Evolutionary conservation across 2,113 vertebrate genomes (phyloP), one percentile per base, ranked within the genome.

Genomic region (Etia nguti): DNA sequence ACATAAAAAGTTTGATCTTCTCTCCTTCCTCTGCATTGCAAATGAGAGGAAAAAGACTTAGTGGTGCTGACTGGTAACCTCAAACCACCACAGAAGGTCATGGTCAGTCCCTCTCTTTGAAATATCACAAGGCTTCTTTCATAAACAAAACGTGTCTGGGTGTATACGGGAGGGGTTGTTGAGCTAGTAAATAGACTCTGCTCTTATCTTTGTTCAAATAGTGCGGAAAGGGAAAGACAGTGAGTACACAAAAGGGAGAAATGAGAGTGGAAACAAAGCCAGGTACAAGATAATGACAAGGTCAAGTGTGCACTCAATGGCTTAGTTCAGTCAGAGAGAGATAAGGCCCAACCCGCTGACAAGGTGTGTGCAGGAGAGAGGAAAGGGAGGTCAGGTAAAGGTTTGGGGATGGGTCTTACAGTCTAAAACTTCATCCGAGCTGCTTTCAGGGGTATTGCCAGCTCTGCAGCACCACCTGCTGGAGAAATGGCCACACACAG

Each of bases 161-260:
- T n/a, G 65, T 55, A 43, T 31, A 60, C 26, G 59, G 22, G 29
- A 60, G 18, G 41, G 77, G 56, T 29, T 70, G 54, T 52, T 43
- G 75, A 48, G 29, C 55, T 73, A 13, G 89, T 84, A 92, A 88
- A 93, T 73, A 93, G 90, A 89, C 86, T 88, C 80, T 83, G 52
- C 56, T 88, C 92, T 95, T 96, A 95, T 96, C 94, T 94, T 84
- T 93, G 92, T 94, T 94, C 82, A 94, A 95, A 95, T 85, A 92
- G 86, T 68, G 85, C 68, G 73, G 88, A 92, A 92, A 90, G 88
- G 91, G 86, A 95, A 95, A 95, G 93, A 92, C 90, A 87, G 92
- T 91, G 91, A 89, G 91, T 43, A 86, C 84, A 94, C 87, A 91
- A 91, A 92, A 87, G 89, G 86, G 43, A 87, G 87, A 93, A 87